Percentiles rank a stretch among this genome's conserved stretches.
phyloP scores from a whole-genome alignment of 2,888 invertebrate species.

The Drosophila testacea region DNA sequence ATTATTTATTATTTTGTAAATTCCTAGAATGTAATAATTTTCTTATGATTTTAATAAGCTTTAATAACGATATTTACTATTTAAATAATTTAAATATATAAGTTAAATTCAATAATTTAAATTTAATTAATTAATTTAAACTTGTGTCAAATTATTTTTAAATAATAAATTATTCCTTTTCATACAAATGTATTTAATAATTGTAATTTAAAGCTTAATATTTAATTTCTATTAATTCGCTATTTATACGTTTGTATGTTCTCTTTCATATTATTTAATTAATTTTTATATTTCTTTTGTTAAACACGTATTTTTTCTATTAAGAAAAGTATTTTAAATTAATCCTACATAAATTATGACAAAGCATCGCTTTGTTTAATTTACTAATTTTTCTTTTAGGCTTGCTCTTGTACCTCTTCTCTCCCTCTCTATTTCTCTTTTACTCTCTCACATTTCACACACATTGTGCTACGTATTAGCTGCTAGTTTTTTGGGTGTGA shows the following conservation, averaged over 20 bases:
- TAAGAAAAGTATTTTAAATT: too few relatives aligned
- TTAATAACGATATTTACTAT: too few relatives aligned
- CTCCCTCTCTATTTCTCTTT: background rate
- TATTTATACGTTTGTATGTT: background rate
- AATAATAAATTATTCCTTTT: background rate
- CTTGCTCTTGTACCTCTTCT: background rate
- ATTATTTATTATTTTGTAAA: too few relatives aligned
- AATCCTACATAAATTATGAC: background rate
- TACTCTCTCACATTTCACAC: slow-evolving; percentile 4
- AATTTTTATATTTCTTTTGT: background rate
- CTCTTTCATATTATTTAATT: background rate
- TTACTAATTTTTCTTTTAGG: background rate
- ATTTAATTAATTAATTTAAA: too few relatives aligned
- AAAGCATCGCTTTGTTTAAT: slow-evolving; percentile 5
- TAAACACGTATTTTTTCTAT: too few relatives aligned
- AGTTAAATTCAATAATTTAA: too few relatives aligned
- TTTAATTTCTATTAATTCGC: too few relatives aligned
- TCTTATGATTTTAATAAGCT: too few relatives aligned
- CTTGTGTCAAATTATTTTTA: background rate
- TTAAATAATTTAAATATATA: too few relatives aligned
- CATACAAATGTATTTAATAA: background rate
- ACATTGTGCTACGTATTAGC: slow-evolving; percentile 20
- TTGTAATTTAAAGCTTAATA: too few relatives aligned
- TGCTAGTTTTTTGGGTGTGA: slow-evolving; percentile 41
- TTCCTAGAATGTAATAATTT: too few relatives aligned